Percentiles rank a stretch among this genome's conserved stretches.
Evolutionary conservation across 2,113 vertebrate genomes (phyloP).

Genomic region (Nymphicus hollandicus): DNA sequence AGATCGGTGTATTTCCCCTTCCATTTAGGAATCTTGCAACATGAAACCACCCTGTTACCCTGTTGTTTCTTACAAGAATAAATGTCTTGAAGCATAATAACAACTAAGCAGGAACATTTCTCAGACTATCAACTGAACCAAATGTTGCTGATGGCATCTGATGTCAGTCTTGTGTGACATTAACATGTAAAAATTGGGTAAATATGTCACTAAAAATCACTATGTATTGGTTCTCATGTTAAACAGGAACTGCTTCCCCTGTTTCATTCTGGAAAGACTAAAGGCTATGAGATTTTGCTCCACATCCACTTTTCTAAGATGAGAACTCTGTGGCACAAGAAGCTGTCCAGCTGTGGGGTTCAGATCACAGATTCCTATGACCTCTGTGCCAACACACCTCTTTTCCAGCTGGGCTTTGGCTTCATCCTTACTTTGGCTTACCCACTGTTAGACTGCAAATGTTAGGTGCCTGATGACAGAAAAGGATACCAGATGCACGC

Average conservation of each 20-base stretch:
- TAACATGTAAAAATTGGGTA: not conserved
- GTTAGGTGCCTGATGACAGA: not conserved
- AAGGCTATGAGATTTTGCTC: not conserved
- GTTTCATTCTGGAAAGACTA: not conserved
- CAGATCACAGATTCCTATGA: fast-evolving
- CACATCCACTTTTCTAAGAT: not conserved
- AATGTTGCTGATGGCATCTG: not conserved
- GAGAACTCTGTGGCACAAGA: fast-evolving
- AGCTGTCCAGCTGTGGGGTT: not conserved
- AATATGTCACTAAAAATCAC: not conserved
- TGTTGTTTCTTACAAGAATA: not conserved
- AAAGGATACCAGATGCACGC: not conserved
- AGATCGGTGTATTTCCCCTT: not conserved
- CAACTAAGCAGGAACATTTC: not conserved
- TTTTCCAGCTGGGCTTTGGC: not conserved
- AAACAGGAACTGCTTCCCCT: not conserved
- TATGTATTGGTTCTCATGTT: not conserved
- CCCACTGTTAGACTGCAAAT: not conserved
- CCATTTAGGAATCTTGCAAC: fast-evolving
- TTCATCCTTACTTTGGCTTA: not conserved
- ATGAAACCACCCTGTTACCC: not conserved
- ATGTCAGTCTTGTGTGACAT: not conserved
- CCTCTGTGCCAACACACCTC: not conserved
- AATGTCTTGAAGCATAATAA: not conserved
- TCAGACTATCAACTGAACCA: not conserved